Conservation (phyloP, 2,113 vertebrate genomes). For the Pelobates fuscus region DNA sequence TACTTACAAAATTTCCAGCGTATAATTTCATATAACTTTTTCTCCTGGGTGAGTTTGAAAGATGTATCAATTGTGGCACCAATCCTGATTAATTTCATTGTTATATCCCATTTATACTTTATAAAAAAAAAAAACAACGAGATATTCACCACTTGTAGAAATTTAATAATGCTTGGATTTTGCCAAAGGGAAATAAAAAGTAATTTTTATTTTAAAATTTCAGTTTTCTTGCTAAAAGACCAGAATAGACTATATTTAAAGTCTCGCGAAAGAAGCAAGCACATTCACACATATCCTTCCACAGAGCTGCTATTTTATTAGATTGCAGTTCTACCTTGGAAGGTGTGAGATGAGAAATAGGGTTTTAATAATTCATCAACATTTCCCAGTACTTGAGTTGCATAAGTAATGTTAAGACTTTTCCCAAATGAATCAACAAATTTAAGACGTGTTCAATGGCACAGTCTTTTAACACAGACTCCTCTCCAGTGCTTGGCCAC, state of each 20-base stretch:
- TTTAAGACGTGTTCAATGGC: not conserved
- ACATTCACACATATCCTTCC: not conserved
- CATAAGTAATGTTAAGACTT: constrained; percentile 6
- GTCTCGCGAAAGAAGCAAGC: not conserved
- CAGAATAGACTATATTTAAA: not conserved
- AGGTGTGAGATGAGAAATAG: not conserved
- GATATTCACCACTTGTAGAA: too few relatives aligned
- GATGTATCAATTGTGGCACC: too few relatives aligned
- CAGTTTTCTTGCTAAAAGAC: not conserved
- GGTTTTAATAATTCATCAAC: constrained; percentile 20
- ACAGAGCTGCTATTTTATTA: not conserved
- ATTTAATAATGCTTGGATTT: too few relatives aligned
- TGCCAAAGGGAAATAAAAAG: not conserved
- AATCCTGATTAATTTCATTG: too few relatives aligned
- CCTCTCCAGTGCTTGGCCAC: constrained; percentile 31
- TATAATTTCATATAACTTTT: too few relatives aligned
- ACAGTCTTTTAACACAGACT: not conserved
- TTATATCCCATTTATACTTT: too few relatives aligned
- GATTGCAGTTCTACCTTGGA: not conserved
- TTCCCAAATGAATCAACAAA: constrained; percentile 13
- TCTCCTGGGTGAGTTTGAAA: too few relatives aligned
- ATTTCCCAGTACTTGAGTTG: constrained; percentile 6
- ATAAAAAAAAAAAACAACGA: too few relatives aligned
- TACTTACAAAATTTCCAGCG: too few relatives aligned
- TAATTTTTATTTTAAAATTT: not conserved